Conservation (phyloP, 2,888 invertebrate species). For the Idaea straminata region DNA sequence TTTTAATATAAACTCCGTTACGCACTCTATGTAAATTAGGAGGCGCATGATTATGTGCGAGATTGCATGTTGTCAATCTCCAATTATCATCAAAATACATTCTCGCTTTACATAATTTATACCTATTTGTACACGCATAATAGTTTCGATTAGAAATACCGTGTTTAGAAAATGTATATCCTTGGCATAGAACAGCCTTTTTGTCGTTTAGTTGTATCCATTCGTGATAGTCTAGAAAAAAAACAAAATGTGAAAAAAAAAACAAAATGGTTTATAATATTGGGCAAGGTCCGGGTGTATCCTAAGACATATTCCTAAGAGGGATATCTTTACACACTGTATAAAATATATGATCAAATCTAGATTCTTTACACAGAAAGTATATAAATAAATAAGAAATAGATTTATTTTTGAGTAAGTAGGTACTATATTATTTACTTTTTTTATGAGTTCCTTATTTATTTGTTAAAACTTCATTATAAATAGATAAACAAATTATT, state of each 20-base stretch:
- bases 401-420: too few species aligned
- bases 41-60: not conserved
- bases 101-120: not conserved
- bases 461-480: too few species aligned
- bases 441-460: too few species aligned
- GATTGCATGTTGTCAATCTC: not conserved
- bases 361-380: too few species aligned
- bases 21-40: not conserved
- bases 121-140: not conserved
- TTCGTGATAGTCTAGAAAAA: not conserved
- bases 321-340: too few species aligned
- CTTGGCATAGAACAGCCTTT: not conserved
- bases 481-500: too few species aligned
- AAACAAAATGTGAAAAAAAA: not conserved
- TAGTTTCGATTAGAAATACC: not conserved
- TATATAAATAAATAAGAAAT: too few species aligned
- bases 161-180: not conserved
- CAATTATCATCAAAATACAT: not conserved
- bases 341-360: too few species aligned
- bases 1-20: not conserved
- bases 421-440: too few species aligned
- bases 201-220: not conserved
- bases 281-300: too few species aligned
- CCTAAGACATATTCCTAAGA: too few species aligned
- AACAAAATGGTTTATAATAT: too few species aligned